phyloP scores from a whole-genome alignment of 2,113 vertebrate genomes.

The Pangasianodon gigas region DNA sequence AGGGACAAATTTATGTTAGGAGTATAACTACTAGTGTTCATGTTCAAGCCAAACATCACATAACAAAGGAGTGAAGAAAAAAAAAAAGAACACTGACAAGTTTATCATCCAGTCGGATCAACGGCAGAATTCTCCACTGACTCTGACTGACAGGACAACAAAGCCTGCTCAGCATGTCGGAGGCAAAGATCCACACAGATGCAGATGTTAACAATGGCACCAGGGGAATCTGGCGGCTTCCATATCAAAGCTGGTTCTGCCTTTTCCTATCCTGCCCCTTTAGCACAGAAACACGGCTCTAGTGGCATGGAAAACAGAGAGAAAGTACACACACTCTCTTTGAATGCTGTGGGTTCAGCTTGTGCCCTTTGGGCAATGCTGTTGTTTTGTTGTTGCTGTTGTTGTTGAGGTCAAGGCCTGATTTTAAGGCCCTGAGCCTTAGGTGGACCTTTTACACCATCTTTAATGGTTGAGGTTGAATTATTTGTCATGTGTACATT shows the following conservation, averaged over 20 bases:
- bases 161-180: slow-evolving; percentile 66
- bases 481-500: slow-evolving; percentile 26
- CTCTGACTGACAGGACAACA: slow-evolving; percentile 75
- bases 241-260: slow-evolving; percentile 41
- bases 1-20: slow-evolving; percentile 10
- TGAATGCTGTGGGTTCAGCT: slow-evolving; percentile 10
- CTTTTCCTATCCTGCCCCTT: slow-evolving; percentile 50
- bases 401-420: slow-evolving; percentile 23
- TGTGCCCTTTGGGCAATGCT: slow-evolving; percentile 14
- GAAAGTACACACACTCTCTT: background rate
- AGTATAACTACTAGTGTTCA: slow-evolving; percentile 23
- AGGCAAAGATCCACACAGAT: slow-evolving; percentile 60
- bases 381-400: slow-evolving; percentile 10
- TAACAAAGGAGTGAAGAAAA: slow-evolving; percentile 64
- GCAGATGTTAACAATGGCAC: slow-evolving; percentile 63
- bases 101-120: slow-evolving; percentile 81
- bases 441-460: slow-evolving; percentile 10
- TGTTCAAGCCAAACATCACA: slow-evolving; percentile 28
- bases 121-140: slow-evolving; percentile 66
- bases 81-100: slow-evolving; percentile 70
- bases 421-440: slow-evolving; percentile 5
- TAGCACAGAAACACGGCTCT: slow-evolving; percentile 18
- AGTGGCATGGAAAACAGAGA: slow-evolving; percentile 24
- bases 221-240: slow-evolving; percentile 34
- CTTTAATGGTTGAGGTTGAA: slow-evolving; percentile 28